Evolutionary conservation across 2,797 vertebrate genomes (phyloP), one percentile per base, ranked within the genome.

Genomic region (Megalops cyprinoides): DNA sequence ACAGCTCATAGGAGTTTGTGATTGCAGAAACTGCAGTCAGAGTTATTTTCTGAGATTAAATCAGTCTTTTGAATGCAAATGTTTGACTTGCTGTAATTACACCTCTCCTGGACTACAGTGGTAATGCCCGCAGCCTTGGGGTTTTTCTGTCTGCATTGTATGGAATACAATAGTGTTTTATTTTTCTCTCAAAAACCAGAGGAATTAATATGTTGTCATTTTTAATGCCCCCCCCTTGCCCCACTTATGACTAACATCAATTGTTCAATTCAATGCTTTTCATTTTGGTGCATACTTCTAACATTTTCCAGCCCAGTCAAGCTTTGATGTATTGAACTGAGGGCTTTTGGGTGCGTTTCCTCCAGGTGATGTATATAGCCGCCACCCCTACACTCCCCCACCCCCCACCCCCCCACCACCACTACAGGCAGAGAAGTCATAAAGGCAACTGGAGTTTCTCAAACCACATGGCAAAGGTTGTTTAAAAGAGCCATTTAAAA

Each of bases 51-150:
- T 69, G 34, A 85, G 84, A 85, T 85, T 82, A 77, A 76, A 85
- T 86, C 81, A 20, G 77, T 60, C 58, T 84, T 82, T 77, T 83
- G 74, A 86, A 85, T 78, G 78, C 82, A 87, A 84, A 84, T 84
- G 82, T 88, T 83, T 88, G 78, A 73, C 37, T 15, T 55, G 74
- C 25, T 53, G 65, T 84, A 82, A 85, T 83, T 79, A 67, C 12
- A 25, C 79, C 74, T 81, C 78, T 79, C 77, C 82, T 81, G 18
- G 76, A 74, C 56, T 84, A 79, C 23, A 74, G 53, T 39, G 28
- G 48, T 76, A 76, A 82, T 81, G 84, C 82, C 60, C 83, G 48
- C 81, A 82, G 81, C 82, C 84, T 83, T 82, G 80, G 69, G n/a
- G 48, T 44, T 60, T 69, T 79, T 78, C 39, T 51, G n/a, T 76